Evolutionary conservation across 2,113 vertebrate species (phyloP).

Genomic region (Erythrocebus patas): DNA sequence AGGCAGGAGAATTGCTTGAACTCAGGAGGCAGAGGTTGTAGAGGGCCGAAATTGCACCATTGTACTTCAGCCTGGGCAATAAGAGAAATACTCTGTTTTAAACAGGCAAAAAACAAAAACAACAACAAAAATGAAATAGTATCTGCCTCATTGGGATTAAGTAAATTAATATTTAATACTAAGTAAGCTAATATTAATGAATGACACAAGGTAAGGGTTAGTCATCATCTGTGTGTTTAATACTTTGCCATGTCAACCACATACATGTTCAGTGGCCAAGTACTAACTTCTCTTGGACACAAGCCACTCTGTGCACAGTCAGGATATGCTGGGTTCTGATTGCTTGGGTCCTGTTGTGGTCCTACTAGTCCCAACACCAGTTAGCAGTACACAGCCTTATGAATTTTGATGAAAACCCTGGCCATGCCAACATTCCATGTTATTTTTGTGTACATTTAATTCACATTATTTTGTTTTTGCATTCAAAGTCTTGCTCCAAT

Average conservation of each 20-base stretch:
- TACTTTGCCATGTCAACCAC: accelerated
- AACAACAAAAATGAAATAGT: neutral
- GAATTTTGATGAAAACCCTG: neutral
- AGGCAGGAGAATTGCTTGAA: too few species aligned
- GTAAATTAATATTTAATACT: neutral
- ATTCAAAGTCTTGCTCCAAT: neutral
- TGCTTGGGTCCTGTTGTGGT: neutral
- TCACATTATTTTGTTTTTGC: neutral
- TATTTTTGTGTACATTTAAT: neutral
- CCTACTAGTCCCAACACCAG: neutral
- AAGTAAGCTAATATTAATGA: neutral
- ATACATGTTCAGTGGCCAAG: neutral
- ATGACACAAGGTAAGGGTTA: too few species aligned
- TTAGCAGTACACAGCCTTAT: neutral
- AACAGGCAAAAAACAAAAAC: too few species aligned
- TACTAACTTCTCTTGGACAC: neutral
- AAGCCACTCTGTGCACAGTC: accelerated
- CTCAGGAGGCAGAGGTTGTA: too few species aligned
- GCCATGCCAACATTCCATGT: neutral
- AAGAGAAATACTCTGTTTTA: too few species aligned
- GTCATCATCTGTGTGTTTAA: neutral
- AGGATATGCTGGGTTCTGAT: neutral
- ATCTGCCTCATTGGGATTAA: neutral
- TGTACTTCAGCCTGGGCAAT: too few species aligned
- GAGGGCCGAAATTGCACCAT: too few species aligned